These are phyloP conservation scores for Pseudochaenichthys georgianus DNA, from an alignment of 2,797 vertebrate genomes.

Conservation along the genomic window DNA sequence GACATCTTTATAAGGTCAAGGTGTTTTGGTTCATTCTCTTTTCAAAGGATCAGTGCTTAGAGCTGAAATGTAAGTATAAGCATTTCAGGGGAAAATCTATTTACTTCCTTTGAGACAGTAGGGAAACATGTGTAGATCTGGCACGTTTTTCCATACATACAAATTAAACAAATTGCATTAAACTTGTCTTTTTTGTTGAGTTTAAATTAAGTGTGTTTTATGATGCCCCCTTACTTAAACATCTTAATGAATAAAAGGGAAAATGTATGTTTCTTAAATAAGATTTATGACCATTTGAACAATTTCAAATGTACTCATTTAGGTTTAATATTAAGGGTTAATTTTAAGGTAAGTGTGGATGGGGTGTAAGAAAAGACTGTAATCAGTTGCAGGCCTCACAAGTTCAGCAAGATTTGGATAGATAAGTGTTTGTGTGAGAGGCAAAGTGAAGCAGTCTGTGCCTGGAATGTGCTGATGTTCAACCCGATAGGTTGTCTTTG, in stretches of 20 bases:
- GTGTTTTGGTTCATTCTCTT: neutral
- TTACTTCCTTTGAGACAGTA: no score
- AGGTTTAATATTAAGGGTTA: neutral
- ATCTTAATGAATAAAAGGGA: no score
- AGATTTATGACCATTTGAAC: no score
- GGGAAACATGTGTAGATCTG: no score
- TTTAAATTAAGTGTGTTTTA: no score
- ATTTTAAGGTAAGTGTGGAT: constrained; percentile 14
- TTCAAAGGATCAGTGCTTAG: neutral
- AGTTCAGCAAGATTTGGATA: constrained; percentile 5
- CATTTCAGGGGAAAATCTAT: no score
- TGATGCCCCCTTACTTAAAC: no score
- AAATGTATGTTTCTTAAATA: no score
- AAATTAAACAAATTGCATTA: no score
- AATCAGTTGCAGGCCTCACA: constrained; percentile 21
- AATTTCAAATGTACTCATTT: neutral
- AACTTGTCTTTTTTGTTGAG: no score
- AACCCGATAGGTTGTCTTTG: constrained; percentile 59
- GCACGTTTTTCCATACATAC: no score
- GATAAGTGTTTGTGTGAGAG: constrained; percentile 21
- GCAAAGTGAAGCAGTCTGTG: constrained; percentile 52
- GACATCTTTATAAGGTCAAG: constrained; percentile 14
- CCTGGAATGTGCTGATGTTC: constrained; percentile 70
- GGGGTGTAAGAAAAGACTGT: constrained; percentile 28
- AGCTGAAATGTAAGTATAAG: neutral